Evolutionary conservation across 1,140 invertebrate genomes (phyloP).

Genomic region (Drosophila eugracilis): DNA sequence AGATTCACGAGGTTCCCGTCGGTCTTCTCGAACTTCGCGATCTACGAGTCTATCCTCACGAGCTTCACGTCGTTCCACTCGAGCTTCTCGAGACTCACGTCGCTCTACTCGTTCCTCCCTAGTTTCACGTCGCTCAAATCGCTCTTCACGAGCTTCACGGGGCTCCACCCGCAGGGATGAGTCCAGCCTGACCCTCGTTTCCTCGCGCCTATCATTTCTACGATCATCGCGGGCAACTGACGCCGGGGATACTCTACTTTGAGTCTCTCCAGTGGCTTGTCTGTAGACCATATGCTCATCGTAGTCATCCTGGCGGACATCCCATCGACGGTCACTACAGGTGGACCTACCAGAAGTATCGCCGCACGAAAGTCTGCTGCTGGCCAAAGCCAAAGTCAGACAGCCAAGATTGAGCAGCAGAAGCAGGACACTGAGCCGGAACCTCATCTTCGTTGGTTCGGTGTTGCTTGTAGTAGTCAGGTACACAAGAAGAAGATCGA

Average conservation of each 20-base stretch:
- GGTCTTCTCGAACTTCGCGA: background rate
- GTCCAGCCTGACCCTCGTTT: slow-evolving; percentile 5
- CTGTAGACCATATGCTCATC: slow-evolving; percentile 71
- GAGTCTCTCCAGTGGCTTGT: slow-evolving; percentile 31
- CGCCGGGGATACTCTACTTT: background rate
- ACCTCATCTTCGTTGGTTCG: slow-evolving; percentile 38
- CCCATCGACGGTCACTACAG: slow-evolving; percentile 21
- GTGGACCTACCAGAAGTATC: background rate
- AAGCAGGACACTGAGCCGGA: slow-evolving; percentile 54
- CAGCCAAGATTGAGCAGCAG: slow-evolving; percentile 51
- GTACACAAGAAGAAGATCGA: slow-evolving; percentile 20
- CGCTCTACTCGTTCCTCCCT: background rate
- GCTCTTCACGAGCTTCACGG: slow-evolving; percentile 1
- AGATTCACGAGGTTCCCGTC: background rate
- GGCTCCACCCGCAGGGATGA: background rate
- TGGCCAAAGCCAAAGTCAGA: slow-evolving; percentile 15
- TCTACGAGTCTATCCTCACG: background rate
- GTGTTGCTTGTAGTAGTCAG: slow-evolving; percentile 14
- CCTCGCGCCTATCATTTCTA: slow-evolving; percentile 10
- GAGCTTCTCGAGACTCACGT: slow-evolving; percentile 3
- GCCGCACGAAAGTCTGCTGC: slow-evolving; percentile 16
- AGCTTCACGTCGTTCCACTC: slow-evolving; percentile 1
- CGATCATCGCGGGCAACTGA: slow-evolving; percentile 23
- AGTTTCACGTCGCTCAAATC: background rate
- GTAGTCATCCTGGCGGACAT: slow-evolving; percentile 50